A percentile compares a stretch with the other conserved stretches of the same genome.
Evolutionary conservation across 2,888 invertebrate genomes (phyloP).

Genomic region (Cyaniris semiargus): DNA sequence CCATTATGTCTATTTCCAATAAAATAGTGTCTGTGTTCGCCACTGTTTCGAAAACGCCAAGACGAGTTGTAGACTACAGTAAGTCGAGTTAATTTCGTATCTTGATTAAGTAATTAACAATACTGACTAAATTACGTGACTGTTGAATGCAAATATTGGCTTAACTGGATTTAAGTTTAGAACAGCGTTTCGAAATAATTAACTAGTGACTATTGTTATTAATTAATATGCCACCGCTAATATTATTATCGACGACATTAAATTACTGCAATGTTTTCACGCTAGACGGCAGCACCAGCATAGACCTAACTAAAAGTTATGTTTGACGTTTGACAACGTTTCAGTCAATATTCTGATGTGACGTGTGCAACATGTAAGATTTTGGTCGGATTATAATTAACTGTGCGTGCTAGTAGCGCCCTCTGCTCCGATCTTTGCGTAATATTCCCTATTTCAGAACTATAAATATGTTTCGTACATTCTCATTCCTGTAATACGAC

Average conservation of each 20-base stretch:
- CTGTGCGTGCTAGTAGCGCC: neutral
- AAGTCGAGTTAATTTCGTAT: slow-evolving; percentile 43
- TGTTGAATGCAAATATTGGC: slow-evolving; percentile 39
- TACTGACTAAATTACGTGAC: slow-evolving; percentile 44
- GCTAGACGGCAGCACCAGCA: no score
- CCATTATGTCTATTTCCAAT: neutral
- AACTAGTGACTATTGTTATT: slow-evolving; percentile 6
- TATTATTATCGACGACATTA: neutral
- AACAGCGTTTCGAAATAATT: slow-evolving; percentile 29
- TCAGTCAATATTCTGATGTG: no score
- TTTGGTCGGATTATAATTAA: no score
- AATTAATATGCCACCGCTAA: neutral
- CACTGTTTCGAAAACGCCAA: slow-evolving; percentile 37
- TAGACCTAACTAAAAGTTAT: no score
- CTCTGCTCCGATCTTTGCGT: no score
- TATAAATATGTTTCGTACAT: neutral
- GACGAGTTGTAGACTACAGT: slow-evolving; percentile 39
- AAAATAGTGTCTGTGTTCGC: neutral
- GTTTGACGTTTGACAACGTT: no score
- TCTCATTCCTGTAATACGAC: neutral
- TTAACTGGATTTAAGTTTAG: slow-evolving; percentile 34
- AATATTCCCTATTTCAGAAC: neutral
- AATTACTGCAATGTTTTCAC: no score
- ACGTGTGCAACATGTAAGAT: no score
- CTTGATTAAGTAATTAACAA: slow-evolving; percentile 49